These are phyloP conservation scores for Pseudomyrmex cubaensis DNA, from an alignment of 1,140 invertebrate species.

Conservation along the genomic window DNA sequence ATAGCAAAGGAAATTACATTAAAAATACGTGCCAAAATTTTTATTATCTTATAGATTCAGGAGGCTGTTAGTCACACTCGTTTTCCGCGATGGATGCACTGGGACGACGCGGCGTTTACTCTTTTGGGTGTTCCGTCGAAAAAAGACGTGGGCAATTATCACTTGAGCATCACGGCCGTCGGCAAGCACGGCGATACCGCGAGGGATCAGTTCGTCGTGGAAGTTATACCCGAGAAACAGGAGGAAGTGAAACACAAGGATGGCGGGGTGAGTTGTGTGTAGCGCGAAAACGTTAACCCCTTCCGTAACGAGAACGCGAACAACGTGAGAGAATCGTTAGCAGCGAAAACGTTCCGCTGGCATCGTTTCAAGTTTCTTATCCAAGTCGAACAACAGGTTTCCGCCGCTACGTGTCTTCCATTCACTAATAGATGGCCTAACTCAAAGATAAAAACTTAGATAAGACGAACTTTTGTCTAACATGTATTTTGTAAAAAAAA, in stretches of 20 bases:
- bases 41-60: constrained; percentile 62
- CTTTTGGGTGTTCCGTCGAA: constrained; percentile 87
- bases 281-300: constrained; percentile 4
- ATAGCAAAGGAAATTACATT: not conserved
- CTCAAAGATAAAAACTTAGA: not conserved
- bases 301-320: constrained; percentile 17
- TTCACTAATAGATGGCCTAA: constrained; percentile 44
- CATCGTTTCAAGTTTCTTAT: constrained; percentile 66
- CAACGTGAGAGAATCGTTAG: constrained; percentile 55
- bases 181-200: constrained; percentile 81
- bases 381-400: constrained; percentile 67
- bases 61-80: constrained; percentile 61
- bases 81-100: constrained; percentile 78
- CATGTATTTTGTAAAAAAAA: not conserved
- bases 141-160: constrained; percentile 86
- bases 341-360: constrained; percentile 56
- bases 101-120: constrained; percentile 80
- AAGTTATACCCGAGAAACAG: constrained; percentile 84
- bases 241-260: constrained; percentile 78
- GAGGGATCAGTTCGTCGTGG: constrained; percentile 86
- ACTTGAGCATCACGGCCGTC: constrained; percentile 84
- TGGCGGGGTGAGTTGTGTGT: constrained; percentile 75
- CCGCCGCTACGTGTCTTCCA: not conserved
- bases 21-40: not conserved
- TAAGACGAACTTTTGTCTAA: not conserved